Base-by-base conservation (phyloP, 2,888 invertebrate genomes). In the Labia minor region DNA sequence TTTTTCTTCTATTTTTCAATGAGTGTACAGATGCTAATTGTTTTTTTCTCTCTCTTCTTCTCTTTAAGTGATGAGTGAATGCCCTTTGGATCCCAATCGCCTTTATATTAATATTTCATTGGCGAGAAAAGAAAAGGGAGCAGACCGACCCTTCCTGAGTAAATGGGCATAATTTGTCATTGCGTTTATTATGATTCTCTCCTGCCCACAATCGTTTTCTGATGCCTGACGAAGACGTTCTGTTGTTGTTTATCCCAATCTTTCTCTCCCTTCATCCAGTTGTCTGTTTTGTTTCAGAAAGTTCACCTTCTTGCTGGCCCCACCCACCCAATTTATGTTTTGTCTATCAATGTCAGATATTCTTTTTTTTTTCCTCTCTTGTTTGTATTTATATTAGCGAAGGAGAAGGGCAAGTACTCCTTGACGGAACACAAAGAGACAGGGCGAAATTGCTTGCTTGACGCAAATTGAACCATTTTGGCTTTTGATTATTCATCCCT, bases 111-210 rank as follows among this genome's bases (percentile, higher is more conserved):
- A 65, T 69, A 62, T 67, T 67, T 67, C 69, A 66, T 66, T 49
- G 37, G 37, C 62, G 14, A 63, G 20, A 19, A 63, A 20, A 63
- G 20, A 37, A 65, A 21, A 21, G 63, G 21, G 66, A 62, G 62
- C 66, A 67, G 49, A 26, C 67, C 66, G 67, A 66, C 67, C 66
- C 64, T 37, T 62, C 64, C 66, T 61, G 63, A 68, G 69, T 70
- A 70, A 49, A 70, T 70, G 66, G 70, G 63, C 66, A 68, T 69
- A 69, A 71, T 71, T 71, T 71, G 71, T 71, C 71, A 71, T 69
- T 66, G 66, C 65, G 33, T 69, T 68, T 69, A 68, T 68, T 68
- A 69, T 67, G 68, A 62, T 63, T 61, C 49, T 64, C n/a, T 63
- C 61, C 67, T 65, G 61, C 65, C 21, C 62, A 37, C 61, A 19